A percentile compares a stretch with the other conserved stretches of the same genome.
phyloP scores from a whole-genome alignment of 2,797 vertebrate genomes.

The Clarias pachynema region DNA sequence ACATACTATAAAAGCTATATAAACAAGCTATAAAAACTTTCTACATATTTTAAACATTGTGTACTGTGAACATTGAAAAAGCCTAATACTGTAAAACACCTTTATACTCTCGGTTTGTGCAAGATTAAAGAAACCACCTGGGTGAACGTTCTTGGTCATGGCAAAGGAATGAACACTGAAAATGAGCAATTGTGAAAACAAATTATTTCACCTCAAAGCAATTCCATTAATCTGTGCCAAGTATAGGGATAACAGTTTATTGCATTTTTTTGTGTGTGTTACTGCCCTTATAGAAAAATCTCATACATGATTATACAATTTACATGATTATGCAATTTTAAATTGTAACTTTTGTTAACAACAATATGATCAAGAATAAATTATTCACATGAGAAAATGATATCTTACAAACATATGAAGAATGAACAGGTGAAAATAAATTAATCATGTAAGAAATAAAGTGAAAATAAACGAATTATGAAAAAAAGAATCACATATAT shows the following conservation, averaged over 20 bases:
- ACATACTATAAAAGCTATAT: too few relatives aligned
- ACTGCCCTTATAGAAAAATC: neutral
- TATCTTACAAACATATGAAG: neutral
- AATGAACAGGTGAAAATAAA: neutral
- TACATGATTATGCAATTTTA: neutral
- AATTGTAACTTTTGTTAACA: neutral
- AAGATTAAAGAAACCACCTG: conserved; percentile 52
- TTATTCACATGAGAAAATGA: neutral
- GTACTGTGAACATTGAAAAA: conserved; percentile 3
- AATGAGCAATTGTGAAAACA: conserved; percentile 51
- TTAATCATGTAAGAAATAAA: neutral
- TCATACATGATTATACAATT: neutral
- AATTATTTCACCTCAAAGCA: conserved; percentile 18
- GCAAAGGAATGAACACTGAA: conserved; percentile 46
- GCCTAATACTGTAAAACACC: conserved; percentile 44
- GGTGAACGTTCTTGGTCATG: conserved; percentile 38
- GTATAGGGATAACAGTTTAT: conserved; percentile 35
- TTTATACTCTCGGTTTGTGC: conserved; percentile 33
- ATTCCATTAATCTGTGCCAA: conserved; percentile 38
- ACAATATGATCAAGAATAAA: neutral
- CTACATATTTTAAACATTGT: neutral
- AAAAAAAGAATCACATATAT: neutral
- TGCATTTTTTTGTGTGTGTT: neutral
- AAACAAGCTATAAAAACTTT: too few relatives aligned
- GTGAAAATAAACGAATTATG: neutral